A percentile compares a stretch with the other conserved stretches of the same genome.
Evolutionary conservation across 2,888 invertebrate species (phyloP).

Genomic region (Amphipyra berbera): DNA sequence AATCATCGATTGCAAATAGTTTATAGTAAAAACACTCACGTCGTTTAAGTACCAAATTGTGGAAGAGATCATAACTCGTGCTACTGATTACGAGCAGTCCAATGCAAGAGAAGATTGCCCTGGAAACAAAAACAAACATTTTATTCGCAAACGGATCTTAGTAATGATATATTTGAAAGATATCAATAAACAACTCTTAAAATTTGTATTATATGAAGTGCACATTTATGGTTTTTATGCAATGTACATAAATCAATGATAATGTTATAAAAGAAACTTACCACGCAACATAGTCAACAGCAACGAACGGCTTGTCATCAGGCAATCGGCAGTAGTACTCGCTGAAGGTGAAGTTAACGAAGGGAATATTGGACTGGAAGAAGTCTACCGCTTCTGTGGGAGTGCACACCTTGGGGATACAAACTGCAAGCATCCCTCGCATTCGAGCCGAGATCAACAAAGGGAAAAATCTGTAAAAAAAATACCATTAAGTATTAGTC

Average conservation of each 20-base stretch:
- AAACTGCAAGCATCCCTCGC: slow-evolving; percentile 63
- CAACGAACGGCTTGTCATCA: slow-evolving; percentile 71
- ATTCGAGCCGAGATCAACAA: slow-evolving; percentile 28
- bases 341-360: slow-evolving; percentile 63
- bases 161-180: too few relatives aligned
- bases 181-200: too few relatives aligned
- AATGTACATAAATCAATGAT: too few relatives aligned
- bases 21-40: slow-evolving; percentile 60
- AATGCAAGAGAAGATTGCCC: slow-evolving; percentile 69
- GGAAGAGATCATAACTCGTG: slow-evolving; percentile 70
- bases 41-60: slow-evolving; percentile 60
- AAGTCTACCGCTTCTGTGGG: slow-evolving; percentile 64
- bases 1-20: too few relatives aligned
- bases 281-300: slow-evolving; percentile 75
- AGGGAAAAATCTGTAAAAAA: slow-evolving; percentile 63
- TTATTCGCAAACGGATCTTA: too few relatives aligned
- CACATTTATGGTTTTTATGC: too few relatives aligned
- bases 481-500: neutral
- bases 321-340: slow-evolving; percentile 75
- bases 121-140: slow-evolving; percentile 57
- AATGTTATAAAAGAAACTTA: slow-evolving; percentile 59
- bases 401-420: slow-evolving; percentile 72
- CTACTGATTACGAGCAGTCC: slow-evolving; percentile 63
- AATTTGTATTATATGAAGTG: too few relatives aligned
- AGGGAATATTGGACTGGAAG: slow-evolving; percentile 51